These are phyloP conservation scores for Silurus asotus DNA, from an alignment of 2,113 vertebrate genomes.

Conservation along the genomic window DNA sequence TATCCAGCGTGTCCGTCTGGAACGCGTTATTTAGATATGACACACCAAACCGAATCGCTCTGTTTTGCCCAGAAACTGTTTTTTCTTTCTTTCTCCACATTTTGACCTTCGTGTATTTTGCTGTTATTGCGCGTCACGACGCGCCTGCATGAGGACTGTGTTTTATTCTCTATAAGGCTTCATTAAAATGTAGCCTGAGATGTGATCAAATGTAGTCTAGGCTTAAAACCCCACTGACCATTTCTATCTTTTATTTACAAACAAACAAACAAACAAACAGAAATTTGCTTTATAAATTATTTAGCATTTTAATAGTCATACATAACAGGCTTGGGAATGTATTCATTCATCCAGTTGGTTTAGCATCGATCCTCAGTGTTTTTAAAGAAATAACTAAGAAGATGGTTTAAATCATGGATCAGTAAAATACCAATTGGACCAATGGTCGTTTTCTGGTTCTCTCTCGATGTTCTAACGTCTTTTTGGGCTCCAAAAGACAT, in stretches of 20 bases:
- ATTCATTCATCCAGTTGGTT: neutral
- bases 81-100: neutral
- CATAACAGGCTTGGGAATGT: neutral
- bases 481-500: neutral
- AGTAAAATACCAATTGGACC: neutral
- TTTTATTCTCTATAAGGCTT: neutral
- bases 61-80: neutral
- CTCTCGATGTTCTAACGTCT: neutral
- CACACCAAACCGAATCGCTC: neutral
- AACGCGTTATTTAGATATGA: neutral
- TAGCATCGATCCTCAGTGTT: neutral
- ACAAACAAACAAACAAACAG: too few relatives aligned
- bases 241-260: neutral
- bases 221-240: too few relatives aligned
- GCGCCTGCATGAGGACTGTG: neutral
- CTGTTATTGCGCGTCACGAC: slow-evolving; percentile 4
- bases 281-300: too few relatives aligned
- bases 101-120: neutral
- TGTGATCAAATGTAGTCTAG: neutral
- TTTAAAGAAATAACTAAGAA: neutral
- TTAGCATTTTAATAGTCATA: neutral
- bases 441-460: neutral
- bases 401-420: neutral
- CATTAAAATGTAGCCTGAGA: neutral
- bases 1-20: neutral